Evolutionary conservation across 2,888 invertebrate species (phyloP).

Genomic region (Morpho achilles): DNA sequence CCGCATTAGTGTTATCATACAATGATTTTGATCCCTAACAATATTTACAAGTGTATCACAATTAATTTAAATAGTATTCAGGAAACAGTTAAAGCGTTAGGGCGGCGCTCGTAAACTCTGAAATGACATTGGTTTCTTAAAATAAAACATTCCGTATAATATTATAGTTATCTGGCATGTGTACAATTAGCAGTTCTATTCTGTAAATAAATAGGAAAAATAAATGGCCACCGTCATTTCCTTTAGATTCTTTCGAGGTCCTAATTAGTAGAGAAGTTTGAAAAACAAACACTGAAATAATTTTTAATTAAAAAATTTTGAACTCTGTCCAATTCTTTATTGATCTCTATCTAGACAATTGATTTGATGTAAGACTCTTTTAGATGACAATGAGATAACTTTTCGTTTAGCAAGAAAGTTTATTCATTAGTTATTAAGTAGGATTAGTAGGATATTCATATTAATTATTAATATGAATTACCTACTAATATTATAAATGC

Average conservation of each 20-base stretch:
- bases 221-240: constrained; percentile 6
- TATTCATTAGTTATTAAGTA: too few species aligned
- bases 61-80: constrained; percentile 20
- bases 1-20: too few species aligned
- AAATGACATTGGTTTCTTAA: constrained; percentile 36
- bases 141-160: constrained; percentile 35
- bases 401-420: too few species aligned
- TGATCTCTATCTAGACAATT: not conserved
- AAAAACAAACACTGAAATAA: not conserved
- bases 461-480: too few species aligned
- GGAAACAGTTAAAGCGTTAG: constrained; percentile 28
- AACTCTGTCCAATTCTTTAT: constrained; percentile 3
- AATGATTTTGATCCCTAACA: too few species aligned
- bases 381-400: too few species aligned
- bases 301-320: constrained; percentile 12
- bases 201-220: constrained; percentile 19
- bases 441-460: too few species aligned
- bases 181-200: constrained; percentile 34
- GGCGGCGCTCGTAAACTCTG: constrained; percentile 30
- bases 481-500: too few species aligned
- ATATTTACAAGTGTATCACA: constrained; percentile 22
- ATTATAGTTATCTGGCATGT: constrained; percentile 35
- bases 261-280: not conserved
- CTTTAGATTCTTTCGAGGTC: constrained; percentile 2
- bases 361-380: too few species aligned